Percentiles rank a stretch among this genome's conserved stretches.
These are phyloP conservation scores for Drosophila paracracens DNA, from an alignment of 2,888 invertebrate species.

Conservation along the genomic window DNA sequence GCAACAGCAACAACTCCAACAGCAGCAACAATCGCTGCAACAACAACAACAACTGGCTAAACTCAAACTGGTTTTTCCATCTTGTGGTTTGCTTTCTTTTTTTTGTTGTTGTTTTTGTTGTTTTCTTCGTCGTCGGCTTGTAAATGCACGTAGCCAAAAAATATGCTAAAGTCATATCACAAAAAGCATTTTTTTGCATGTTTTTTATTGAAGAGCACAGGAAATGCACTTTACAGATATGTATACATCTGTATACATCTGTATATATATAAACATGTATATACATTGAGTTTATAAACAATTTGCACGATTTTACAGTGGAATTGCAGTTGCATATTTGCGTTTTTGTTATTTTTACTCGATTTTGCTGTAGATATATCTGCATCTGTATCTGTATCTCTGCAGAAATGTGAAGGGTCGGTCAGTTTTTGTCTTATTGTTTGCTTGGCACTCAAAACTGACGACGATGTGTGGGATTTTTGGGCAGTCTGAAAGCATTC, in stretches of 20 bases:
- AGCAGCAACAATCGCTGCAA: constrained; percentile 8
- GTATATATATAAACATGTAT: background rate
- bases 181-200: constrained; percentile 9
- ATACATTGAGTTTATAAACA: constrained; percentile 53
- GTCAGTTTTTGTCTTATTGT: constrained; percentile 42
- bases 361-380: constrained; percentile 3
- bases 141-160: constrained; percentile 59
- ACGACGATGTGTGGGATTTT: constrained; percentile 46
- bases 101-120: constrained; percentile 23
- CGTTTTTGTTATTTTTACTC: constrained; percentile 12
- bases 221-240: constrained; percentile 55
- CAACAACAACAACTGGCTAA: constrained; percentile 35
- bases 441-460: constrained; percentile 40
- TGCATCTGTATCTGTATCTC: background rate
- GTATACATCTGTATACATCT: background rate
- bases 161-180: constrained; percentile 63
- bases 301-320: constrained; percentile 50
- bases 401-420: constrained; percentile 46
- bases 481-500: constrained; percentile 16
- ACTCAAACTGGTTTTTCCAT: constrained; percentile 56
- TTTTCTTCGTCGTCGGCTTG: constrained; percentile 30
- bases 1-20: constrained; percentile 9
- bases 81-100: constrained; percentile 65
- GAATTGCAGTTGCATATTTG: constrained; percentile 53
- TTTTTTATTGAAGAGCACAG: constrained; percentile 47